Evolutionary conservation across 2,113 vertebrate species (phyloP).

Genomic region (Nicator chloris): DNA sequence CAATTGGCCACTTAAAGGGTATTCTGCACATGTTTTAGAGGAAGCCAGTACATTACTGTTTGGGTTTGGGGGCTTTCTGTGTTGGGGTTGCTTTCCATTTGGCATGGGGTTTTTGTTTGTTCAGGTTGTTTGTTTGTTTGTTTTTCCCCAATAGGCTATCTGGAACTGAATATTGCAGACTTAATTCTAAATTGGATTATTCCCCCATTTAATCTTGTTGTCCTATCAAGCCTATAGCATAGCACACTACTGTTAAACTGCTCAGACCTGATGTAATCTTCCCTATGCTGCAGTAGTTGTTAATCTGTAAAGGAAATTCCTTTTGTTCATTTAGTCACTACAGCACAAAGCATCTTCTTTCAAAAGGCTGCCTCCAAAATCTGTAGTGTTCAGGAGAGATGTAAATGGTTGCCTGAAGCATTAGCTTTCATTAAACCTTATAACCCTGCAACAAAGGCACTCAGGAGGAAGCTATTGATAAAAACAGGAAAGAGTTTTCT

Average conservation of each 20-base stretch:
- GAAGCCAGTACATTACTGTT: neutral
- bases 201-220: neutral
- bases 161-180: neutral
- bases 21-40: neutral
- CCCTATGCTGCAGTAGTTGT: neutral
- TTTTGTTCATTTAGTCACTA: neutral
- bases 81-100: neutral
- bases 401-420: neutral
- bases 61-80: neutral
- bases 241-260: neutral
- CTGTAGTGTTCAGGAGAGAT: neutral
- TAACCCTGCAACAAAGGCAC: neutral
- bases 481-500: neutral
- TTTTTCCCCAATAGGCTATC: neutral
- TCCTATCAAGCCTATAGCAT: neutral
- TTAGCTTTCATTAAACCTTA: conserved; percentile 7
- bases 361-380: neutral
- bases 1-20: neutral
- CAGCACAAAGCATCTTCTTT: neutral
- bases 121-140: neutral
- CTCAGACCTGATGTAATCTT: neutral
- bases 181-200: neutral
- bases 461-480: neutral
- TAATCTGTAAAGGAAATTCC: neutral
- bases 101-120: neutral